Evolutionary conservation across 2,113 vertebrate species (phyloP).

Genomic region (Phainopepla nitens): DNA sequence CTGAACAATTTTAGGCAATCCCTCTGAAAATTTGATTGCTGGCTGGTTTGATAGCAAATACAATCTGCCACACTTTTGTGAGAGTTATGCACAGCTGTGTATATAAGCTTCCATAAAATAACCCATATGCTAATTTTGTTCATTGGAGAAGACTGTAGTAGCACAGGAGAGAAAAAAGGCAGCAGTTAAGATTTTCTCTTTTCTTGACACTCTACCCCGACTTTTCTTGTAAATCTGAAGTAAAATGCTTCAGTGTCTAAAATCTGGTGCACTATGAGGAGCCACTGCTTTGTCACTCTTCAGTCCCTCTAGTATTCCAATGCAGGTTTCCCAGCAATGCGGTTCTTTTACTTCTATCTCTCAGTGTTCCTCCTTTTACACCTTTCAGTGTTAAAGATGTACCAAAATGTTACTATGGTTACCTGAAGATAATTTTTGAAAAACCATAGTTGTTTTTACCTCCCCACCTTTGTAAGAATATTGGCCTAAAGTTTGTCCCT

Average conservation of each 20-base stretch:
- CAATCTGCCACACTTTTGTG: neutral
- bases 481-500: neutral
- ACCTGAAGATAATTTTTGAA: neutral
- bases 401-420: neutral
- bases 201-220: neutral
- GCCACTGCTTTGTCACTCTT: neutral
- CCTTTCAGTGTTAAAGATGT: neutral
- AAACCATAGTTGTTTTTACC: neutral
- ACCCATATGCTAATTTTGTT: neutral
- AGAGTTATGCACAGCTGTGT: neutral
- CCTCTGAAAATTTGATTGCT: constrained; percentile 8
- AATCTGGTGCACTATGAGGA: neutral
- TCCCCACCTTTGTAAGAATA: neutral
- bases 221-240: neutral
- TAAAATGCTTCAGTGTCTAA: neutral
- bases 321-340: neutral
- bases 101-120: neutral
- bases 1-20: neutral
- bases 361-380: neutral
- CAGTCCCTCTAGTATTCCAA: neutral
- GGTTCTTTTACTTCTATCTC: neutral
- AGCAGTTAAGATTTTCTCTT: neutral
- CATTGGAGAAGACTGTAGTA: neutral
- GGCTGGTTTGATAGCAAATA: constrained; percentile 22
- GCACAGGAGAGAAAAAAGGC: neutral